Percentiles rank a stretch among this genome's conserved stretches.
These are phyloP conservation scores for Danaus plexippus DNA, from an alignment of 1,140 invertebrate genomes.

Conservation along the genomic window DNA sequence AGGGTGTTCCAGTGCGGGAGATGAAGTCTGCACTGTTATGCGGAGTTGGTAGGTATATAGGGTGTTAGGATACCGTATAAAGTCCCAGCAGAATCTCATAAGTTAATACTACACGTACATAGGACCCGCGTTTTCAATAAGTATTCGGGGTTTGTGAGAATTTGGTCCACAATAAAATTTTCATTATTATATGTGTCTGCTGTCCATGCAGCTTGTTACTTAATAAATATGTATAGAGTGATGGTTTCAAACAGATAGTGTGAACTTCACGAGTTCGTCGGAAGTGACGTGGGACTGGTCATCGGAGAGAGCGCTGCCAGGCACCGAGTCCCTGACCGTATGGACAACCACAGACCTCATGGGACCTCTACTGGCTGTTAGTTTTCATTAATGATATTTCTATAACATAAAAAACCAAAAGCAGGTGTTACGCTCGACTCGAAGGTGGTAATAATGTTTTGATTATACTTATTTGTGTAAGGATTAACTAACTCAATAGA, in stretches of 20 bases:
- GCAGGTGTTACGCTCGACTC: background rate
- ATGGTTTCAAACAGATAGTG: conserved; percentile 9
- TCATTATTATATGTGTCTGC: too few relatives aligned
- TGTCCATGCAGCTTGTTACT: too few relatives aligned
- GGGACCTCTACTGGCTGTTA: conserved; percentile 69
- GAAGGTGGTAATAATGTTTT: too few relatives aligned
- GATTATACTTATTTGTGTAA: too few relatives aligned
- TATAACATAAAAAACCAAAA: background rate
- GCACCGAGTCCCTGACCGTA: conserved; percentile 74
- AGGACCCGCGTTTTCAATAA: too few relatives aligned
- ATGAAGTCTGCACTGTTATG: conserved; percentile 75
- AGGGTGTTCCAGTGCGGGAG: conserved; percentile 74
- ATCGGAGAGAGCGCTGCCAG: conserved; percentile 55
- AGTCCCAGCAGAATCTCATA: too few relatives aligned
- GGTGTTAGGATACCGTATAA: too few relatives aligned
- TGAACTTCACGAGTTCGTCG: conserved; percentile 33
- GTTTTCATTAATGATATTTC: conserved; percentile 9
- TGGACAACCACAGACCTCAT: conserved; percentile 75
- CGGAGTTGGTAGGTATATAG: conserved; percentile 54
- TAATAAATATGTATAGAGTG: too few relatives aligned
- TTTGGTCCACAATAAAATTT: too few relatives aligned
- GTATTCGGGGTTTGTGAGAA: too few relatives aligned
- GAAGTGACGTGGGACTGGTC: conserved; percentile 67
- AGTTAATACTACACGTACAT: too few relatives aligned
- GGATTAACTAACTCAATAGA: too few relatives aligned